Percentiles rank a stretch among this genome's conserved stretches.
phyloP scores from a whole-genome alignment of 2,888 invertebrate species.

The Drosophila yooni region DNA sequence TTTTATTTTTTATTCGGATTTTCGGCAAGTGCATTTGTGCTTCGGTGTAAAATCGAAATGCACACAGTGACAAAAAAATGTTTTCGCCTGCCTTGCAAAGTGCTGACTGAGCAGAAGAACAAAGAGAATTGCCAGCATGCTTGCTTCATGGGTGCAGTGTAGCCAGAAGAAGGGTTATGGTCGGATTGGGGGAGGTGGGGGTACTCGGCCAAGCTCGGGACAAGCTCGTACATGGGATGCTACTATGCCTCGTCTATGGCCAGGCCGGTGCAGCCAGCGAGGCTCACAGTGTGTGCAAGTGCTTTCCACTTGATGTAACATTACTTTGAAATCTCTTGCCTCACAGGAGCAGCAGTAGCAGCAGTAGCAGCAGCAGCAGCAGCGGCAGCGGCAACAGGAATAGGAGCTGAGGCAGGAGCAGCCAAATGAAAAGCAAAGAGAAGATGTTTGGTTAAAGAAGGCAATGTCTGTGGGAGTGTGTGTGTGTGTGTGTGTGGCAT shows the following conservation, averaged over 20 bases:
- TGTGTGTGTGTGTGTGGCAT: constrained; percentile 1
- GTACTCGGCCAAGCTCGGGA: constrained; percentile 3
- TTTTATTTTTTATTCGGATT: background rate
- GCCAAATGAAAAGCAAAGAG: constrained; percentile 78
- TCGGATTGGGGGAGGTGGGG: background rate
- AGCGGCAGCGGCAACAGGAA: constrained; percentile 2
- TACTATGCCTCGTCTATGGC: constrained; percentile 45
- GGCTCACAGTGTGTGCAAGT: constrained; percentile 66
- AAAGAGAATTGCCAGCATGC: constrained; percentile 67
- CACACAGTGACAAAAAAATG: constrained; percentile 12
- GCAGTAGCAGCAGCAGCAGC: background rate
- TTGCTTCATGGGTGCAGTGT: constrained; percentile 36
- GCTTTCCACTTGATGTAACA: constrained; percentile 81
- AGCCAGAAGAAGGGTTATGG: constrained; percentile 13
- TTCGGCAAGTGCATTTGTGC: constrained; percentile 41
- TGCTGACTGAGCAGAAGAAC: constrained; percentile 78
- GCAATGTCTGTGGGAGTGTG: constrained; percentile 9
- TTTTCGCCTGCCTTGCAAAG: constrained; percentile 56
- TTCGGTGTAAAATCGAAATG: constrained; percentile 30
- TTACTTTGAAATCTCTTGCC: constrained; percentile 77
- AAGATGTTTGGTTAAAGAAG: constrained; percentile 65
- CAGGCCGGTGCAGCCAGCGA: constrained; percentile 24
- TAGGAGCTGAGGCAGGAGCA: constrained; percentile 34
- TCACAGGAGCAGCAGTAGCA: constrained; percentile 33
- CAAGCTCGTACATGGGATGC: constrained; percentile 42